Conservation (phyloP, 2,797 vertebrate species). For the Scolopax rusticola region DNA sequence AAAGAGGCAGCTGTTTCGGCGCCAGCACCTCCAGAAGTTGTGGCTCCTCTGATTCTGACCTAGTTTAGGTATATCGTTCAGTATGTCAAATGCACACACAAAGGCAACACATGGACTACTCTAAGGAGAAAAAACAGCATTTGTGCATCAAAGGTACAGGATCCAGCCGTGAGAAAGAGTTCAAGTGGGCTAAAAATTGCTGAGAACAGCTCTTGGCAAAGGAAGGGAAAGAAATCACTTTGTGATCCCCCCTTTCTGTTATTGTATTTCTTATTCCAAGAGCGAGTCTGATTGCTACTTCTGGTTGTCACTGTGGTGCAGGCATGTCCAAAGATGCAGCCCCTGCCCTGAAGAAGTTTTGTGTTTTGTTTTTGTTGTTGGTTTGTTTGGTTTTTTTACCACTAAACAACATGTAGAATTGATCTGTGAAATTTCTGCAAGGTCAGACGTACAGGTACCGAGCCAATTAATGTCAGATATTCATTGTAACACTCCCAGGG, state of each 20-base stretch:
- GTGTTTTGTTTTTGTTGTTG: background rate
- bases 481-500: slow-evolving; percentile 76
- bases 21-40: background rate
- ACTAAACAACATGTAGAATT: slow-evolving; percentile 39
- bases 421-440: slow-evolving; percentile 75
- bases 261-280: slow-evolving; percentile 1
- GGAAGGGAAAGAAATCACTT: background rate
- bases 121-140: background rate
- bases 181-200: background rate
- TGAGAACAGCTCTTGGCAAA: background rate
- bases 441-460: slow-evolving; percentile 73
- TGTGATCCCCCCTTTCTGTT: background rate
- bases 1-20: background rate
- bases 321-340: background rate
- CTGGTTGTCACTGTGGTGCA: background rate
- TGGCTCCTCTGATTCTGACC: background rate
- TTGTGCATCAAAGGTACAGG: background rate
- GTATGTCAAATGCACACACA: background rate
- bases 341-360: slow-evolving; percentile 20
- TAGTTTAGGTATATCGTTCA: background rate
- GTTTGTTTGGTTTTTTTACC: background rate
- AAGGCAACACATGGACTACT: background rate
- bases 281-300: background rate
- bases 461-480: slow-evolving; percentile 80
- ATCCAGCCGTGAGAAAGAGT: background rate